These are phyloP conservation scores for Sarcophaga caerulescens DNA, from an alignment of 2,888 invertebrate genomes.

Conservation along the genomic window DNA sequence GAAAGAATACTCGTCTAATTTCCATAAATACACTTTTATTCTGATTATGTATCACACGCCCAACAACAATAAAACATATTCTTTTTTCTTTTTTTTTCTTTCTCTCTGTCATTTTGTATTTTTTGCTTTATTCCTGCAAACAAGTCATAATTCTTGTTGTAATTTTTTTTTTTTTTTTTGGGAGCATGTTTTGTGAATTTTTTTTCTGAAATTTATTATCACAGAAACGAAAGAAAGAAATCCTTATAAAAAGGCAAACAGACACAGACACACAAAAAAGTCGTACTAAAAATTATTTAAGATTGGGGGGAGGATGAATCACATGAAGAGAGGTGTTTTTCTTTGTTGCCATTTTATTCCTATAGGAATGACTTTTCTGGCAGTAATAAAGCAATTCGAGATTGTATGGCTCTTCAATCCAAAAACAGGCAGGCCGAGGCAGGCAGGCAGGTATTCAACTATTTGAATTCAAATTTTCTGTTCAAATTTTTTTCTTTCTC, in stretches of 20 bases:
- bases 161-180: conserved; percentile 43
- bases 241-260: conserved; percentile 33
- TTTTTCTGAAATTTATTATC: conserved; percentile 68
- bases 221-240: conserved; percentile 54
- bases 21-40: conserved; percentile 50
- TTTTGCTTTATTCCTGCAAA: conserved; percentile 56
- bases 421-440: conserved; percentile 58
- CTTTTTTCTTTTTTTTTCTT: conserved; percentile 23
- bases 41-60: conserved; percentile 64
- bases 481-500: conserved; percentile 13
- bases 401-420: conserved; percentile 16
- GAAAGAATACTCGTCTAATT: conserved; percentile 44
- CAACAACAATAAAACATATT: conserved; percentile 69
- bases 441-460: no score
- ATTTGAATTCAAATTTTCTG: conserved; percentile 30
- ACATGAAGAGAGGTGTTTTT: conserved; percentile 10
- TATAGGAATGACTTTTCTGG: conserved; percentile 51
- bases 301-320: conserved; percentile 54
- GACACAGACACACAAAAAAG: conserved; percentile 28
- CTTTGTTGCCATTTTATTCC: conserved; percentile 38
- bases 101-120: no score
- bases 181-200: conserved; percentile 21
- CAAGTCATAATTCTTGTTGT: conserved; percentile 64
- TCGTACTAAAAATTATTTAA: conserved; percentile 63
- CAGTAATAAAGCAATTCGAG: conserved; percentile 63